These are phyloP conservation scores for Schizopygopsis malacanthus DNA, from an alignment of 2,797 vertebrate genomes.

Conservation along the genomic window DNA sequence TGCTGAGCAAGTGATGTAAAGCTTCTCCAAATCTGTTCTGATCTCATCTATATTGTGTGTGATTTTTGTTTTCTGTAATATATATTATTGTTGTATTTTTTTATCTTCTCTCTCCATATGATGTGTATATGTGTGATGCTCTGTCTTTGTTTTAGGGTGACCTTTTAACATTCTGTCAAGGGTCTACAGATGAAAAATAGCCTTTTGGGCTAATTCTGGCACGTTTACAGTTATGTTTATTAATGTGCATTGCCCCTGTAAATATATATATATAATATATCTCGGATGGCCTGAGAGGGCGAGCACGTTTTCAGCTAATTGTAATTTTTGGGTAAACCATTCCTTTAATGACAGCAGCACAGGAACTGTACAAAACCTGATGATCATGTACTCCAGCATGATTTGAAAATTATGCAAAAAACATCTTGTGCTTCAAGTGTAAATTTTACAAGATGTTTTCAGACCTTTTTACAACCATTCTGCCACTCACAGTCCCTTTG, in stretches of 20 bases:
- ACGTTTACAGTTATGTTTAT: no score
- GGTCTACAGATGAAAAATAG: no score
- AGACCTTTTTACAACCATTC: not conserved
- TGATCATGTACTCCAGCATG: not conserved
- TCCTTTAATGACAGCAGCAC: not conserved
- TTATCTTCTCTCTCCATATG: no score
- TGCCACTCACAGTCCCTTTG: slow-evolving; percentile 25
- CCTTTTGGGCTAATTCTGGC: no score
- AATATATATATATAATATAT: not conserved
- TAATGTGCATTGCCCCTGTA: no score
- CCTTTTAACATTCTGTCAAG: no score
- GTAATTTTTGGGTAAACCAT: not conserved
- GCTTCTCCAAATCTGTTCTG: not conserved
- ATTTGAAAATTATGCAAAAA: not conserved
- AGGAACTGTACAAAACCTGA: not conserved
- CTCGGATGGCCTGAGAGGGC: not conserved
- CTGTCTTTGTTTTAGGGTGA: no score
- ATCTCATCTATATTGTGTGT: not conserved
- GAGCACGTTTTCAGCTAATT: not conserved
- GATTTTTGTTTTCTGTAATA: no score
- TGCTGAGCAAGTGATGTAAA: not conserved
- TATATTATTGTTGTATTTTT: no score
- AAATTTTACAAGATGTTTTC: not conserved
- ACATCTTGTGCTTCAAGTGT: not conserved
- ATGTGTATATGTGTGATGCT: no score